Base-by-base conservation (phyloP, 2,797 vertebrate species). In the Protosalanx chinensis region DNA sequence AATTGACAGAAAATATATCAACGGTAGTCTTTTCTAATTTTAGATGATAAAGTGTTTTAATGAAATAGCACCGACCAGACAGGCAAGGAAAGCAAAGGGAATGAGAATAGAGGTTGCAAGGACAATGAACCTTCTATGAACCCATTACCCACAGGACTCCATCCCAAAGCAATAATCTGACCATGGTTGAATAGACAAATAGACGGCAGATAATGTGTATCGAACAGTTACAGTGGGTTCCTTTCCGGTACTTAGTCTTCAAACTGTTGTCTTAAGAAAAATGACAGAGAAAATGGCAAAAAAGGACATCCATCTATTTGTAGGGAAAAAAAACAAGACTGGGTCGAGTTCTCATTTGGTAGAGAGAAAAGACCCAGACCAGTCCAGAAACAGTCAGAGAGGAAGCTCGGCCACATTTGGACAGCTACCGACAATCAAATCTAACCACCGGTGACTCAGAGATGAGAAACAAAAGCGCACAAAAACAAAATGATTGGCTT, bases 281-380 rank as follows among this genome's bases (percentile, higher is more conserved):
- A 41, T 41, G 37, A 41, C 41, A 3, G 0, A 3, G 3, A 46
- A 46, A 46, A 46, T 12, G 6, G 1, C 1, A 41, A 63, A 77
- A 67, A 35, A 67, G 56, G 37, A 57, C 60, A 53, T 53, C 51
- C 16, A 56, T 16, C 51, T 56, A n/a, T 56, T 46, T 46, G 41
- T 46, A 46, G 41, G 23, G 1, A 46, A 56, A n/a, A n/a, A 16
- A n/a, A 6, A 16, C 6, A 7, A n/a, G 3, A 56, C 51, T 56
- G 4, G 51, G 51, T 56, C 18, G 6, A 56, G 51, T n/a, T n/a
- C 51, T 46, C 41, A 46, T 46, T 46, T 3, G 10, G 18, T 56
- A 7, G 51, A 56, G 51, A 56, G 15, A 56, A n/a, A n/a, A 56
- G 51, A n/a, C 16, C 15, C 51, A n/a, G 51, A 53, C n/a, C 51